Conservation (phyloP, 2,888 invertebrate species). For the Cynaeus angustus region DNA sequence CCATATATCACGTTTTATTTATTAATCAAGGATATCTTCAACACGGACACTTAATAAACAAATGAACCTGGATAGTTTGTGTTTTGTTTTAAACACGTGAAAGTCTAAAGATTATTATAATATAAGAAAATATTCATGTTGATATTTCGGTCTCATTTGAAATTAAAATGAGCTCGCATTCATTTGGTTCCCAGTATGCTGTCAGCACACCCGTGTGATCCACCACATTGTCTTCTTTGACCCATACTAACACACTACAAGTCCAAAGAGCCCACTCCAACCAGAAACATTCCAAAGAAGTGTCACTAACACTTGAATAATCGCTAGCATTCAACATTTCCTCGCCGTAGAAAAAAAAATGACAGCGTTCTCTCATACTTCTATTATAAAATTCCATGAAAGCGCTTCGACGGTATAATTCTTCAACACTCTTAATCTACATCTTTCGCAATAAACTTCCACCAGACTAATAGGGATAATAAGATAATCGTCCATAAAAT, state of each 20-base stretch:
- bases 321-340: not conserved
- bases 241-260: constrained; percentile 3
- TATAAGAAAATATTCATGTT: not conserved
- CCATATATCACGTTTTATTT: too few relatives aligned
- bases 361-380: not conserved
- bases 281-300: constrained; percentile 23
- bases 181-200: constrained; percentile 18
- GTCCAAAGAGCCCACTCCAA: constrained; percentile 29
- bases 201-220: constrained; percentile 24
- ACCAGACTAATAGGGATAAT: constrained; percentile 14
- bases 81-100: too few relatives aligned
- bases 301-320: constrained; percentile 30
- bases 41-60: too few relatives aligned
- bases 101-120: not conserved
- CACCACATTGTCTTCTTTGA: constrained; percentile 14
- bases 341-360: not conserved
- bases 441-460: constrained; percentile 17
- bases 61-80: too few relatives aligned
- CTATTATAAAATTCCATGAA: not conserved
- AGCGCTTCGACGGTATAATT: too few relatives aligned
- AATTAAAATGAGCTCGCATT: constrained; percentile 17
- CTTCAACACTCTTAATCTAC: not conserved
- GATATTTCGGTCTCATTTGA: constrained; percentile 7
- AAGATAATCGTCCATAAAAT: constrained; percentile 28
- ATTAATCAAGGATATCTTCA: too few relatives aligned